phyloP scores from a whole-genome alignment of 2,113 vertebrate species.

The Scopus umbretta region DNA sequence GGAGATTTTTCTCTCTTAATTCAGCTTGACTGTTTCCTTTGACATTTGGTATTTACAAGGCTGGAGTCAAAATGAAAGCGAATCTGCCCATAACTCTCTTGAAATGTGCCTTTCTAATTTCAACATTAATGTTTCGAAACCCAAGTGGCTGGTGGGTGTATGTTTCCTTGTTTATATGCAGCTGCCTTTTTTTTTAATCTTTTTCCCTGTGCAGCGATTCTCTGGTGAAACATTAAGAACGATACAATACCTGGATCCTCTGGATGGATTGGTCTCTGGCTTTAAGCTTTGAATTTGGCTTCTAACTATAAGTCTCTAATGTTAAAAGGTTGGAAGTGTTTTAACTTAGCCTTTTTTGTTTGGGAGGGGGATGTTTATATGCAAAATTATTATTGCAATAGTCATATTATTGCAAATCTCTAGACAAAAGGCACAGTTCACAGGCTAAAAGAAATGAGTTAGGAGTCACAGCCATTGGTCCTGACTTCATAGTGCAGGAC shows the following conservation, averaged over 20 bases:
- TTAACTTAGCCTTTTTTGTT: not conserved
- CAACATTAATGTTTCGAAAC: constrained; percentile 22
- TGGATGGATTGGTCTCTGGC: not conserved
- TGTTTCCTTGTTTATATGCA: not conserved
- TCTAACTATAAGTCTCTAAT: not conserved
- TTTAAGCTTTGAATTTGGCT: not conserved
- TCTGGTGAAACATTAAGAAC: not conserved
- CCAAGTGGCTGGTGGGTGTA: not conserved
- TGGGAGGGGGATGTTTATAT: not conserved
- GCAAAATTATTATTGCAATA: not conserved
- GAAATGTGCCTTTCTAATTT: constrained; percentile 29
- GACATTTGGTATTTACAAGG: constrained; percentile 7
- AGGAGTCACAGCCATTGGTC: not conserved
- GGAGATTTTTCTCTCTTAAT: not conserved
- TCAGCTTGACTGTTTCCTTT: not conserved
- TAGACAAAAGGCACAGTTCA: not conserved
- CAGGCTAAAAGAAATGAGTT: not conserved
- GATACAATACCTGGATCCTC: not conserved
- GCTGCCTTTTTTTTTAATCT: not conserved
- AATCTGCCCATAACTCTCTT: not conserved
- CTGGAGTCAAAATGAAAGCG: constrained; percentile 30
- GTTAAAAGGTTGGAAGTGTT: not conserved
- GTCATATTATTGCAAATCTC: not conserved
- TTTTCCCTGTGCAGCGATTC: not conserved
- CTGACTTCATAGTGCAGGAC: not conserved